Conservation (phyloP, 2,113 vertebrate genomes). For the Cercocebus atys region DNA sequence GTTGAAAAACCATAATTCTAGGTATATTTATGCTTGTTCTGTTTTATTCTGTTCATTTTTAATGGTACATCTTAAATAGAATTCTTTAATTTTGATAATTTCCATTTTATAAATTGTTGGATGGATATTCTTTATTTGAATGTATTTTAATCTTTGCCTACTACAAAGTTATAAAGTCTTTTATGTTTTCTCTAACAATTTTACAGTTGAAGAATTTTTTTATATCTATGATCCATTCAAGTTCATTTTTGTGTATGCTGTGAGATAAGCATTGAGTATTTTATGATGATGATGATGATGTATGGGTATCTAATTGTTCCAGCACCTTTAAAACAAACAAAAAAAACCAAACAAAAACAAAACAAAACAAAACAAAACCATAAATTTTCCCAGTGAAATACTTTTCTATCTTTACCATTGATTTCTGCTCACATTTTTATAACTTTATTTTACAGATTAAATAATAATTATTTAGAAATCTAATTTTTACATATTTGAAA, state of each 20-base stretch:
- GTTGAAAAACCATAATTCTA: too few relatives aligned
- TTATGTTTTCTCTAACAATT: not conserved
- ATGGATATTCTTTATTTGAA: too few relatives aligned
- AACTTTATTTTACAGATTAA: not conserved
- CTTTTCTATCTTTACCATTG: not conserved
- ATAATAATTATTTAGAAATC: not conserved
- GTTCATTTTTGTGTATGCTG: not conserved
- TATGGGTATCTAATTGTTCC: not conserved
- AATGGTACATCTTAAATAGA: not conserved
- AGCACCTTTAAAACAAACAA: not conserved
- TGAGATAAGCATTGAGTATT: not conserved
- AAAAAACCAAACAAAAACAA: too few relatives aligned
- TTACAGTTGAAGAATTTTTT: not conserved
- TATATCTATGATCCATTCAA: not conserved
- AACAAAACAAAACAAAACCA: too few relatives aligned
- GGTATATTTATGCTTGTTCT: not conserved
- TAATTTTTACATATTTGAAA: not conserved
- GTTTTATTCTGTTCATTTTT: not conserved
- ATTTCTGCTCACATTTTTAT: not conserved
- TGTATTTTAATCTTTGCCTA: not conserved
- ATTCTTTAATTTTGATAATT: not conserved
- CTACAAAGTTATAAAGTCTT: not conserved
- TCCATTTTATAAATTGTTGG: not conserved
- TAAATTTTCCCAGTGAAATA: not conserved
- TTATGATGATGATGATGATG: not conserved